phyloP scores from a whole-genome alignment of 2,113 vertebrate genomes.

The Poecile atricapillus region DNA sequence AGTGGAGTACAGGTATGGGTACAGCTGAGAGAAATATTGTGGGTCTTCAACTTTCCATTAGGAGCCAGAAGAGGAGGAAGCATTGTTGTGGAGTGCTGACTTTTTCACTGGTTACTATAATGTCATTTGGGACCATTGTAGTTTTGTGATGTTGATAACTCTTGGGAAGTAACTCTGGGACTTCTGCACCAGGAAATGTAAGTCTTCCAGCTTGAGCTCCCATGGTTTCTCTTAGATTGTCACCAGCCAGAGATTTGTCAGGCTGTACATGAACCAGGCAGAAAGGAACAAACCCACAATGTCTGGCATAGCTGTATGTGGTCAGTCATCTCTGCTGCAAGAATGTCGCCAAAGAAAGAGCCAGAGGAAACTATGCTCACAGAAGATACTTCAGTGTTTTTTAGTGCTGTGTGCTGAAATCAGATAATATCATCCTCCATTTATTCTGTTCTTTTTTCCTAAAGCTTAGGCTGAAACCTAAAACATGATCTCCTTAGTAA shows the following conservation, averaged over 20 bases:
- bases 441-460: not conserved
- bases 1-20: not conserved
- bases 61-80: not conserved
- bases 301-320: not conserved
- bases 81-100: not conserved
- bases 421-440: not conserved
- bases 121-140: fast-evolving
- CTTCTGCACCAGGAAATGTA: not conserved
- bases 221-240: not conserved
- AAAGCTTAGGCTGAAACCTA: not conserved
- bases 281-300: not conserved
- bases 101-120: not conserved
- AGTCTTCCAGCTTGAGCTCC: not conserved
- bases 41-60: not conserved
- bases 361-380: not conserved
- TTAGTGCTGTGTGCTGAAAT: not conserved
- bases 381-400: not conserved
- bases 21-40: not conserved
- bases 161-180: not conserved
- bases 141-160: not conserved
- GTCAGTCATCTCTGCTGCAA: not conserved
- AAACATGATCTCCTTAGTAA: not conserved
- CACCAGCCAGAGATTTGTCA: not conserved
- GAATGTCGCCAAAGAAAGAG: not conserved
- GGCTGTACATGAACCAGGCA: not conserved